A percentile compares a stretch with the other conserved stretches of the same genome.
Evolutionary conservation across 1,140 invertebrate genomes (phyloP).

Genomic region (Drosophila virilis): DNA sequence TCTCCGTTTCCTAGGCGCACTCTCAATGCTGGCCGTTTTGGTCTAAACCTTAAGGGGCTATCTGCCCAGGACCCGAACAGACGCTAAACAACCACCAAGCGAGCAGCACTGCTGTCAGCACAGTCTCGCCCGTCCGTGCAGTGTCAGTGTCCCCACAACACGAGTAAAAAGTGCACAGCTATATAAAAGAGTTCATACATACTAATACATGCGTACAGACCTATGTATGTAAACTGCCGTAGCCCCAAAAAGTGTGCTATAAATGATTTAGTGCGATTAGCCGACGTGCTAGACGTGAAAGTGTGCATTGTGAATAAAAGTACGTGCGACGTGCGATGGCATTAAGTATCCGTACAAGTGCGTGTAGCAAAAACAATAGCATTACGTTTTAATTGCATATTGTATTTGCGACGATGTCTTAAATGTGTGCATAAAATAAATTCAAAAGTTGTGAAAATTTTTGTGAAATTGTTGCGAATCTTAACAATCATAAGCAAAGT

Average conservation of each 20-base stretch:
- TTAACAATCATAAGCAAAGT: not conserved
- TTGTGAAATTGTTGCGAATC: constrained; percentile 4
- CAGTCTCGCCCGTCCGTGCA: constrained; percentile 20
- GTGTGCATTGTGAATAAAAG: constrained; percentile 51
- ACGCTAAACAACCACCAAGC: constrained; percentile 61
- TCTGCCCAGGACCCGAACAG: constrained; percentile 47
- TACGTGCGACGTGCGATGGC: not conserved
- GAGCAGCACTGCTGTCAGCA: constrained; percentile 50
- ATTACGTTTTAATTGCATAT: constrained; percentile 60
- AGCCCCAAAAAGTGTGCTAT: constrained; percentile 52
- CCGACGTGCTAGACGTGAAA: constrained; percentile 45
- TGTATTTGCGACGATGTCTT: constrained; percentile 26
- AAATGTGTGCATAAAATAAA: constrained; percentile 23
- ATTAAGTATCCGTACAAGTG: constrained; percentile 57
- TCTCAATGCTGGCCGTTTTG: constrained; percentile 22
- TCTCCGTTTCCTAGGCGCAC: constrained; percentile 31
- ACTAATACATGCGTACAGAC: constrained; percentile 26
- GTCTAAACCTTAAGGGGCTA: constrained; percentile 12
- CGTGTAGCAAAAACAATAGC: constrained; percentile 56
- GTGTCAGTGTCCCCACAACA: constrained; percentile 27
- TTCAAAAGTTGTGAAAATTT: not conserved
- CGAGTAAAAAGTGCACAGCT: constrained; percentile 46
- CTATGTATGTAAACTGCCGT: constrained; percentile 16
- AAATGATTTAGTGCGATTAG: constrained; percentile 60
- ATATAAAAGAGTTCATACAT: constrained; percentile 22